phyloP scores from a whole-genome alignment of 2,888 invertebrate species.

The Drosophila monieri region DNA sequence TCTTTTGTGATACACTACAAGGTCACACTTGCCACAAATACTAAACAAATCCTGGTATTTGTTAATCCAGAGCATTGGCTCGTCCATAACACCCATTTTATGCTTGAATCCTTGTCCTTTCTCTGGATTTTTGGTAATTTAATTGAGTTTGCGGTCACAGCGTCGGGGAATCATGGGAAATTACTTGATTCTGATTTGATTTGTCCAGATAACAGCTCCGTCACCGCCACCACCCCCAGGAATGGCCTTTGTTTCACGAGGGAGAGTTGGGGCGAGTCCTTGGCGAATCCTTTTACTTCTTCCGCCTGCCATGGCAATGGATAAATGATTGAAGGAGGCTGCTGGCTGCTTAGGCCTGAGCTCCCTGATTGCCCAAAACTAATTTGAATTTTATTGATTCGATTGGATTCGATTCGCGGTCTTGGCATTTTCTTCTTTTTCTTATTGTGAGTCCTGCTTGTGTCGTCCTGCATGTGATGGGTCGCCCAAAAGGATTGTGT shows the following conservation, averaged over 20 bases:
- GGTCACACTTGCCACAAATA: neutral
- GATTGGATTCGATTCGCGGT: conserved; percentile 56
- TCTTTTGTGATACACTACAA: neutral
- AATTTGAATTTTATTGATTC: conserved; percentile 81
- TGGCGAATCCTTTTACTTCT: conserved; percentile 18
- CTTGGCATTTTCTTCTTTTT: conserved; percentile 7
- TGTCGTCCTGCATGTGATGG: conserved; percentile 1
- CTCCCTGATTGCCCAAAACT: conserved; percentile 78
- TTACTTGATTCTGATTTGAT: conserved; percentile 82
- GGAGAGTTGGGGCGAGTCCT: conserved; percentile 4
- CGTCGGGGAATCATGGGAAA: conserved; percentile 78
- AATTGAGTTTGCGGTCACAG: conserved; percentile 82
- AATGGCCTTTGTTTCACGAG: conserved; percentile 36
- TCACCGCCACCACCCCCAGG: neutral
- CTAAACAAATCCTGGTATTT: neutral
- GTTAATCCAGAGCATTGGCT: conserved; percentile 14
- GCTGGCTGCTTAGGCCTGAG: neutral
- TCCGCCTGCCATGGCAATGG: conserved; percentile 57
- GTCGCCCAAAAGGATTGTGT: conserved; percentile 32
- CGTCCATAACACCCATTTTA: neutral
- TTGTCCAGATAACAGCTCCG: conserved; percentile 75
- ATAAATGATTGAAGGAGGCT: conserved; percentile 69
- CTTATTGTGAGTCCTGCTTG: neutral
- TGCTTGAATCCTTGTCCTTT: neutral
- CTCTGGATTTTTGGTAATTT: conserved; percentile 70